Conservation (phyloP, 2,797 vertebrate genomes). For the Characodon lateralis region DNA sequence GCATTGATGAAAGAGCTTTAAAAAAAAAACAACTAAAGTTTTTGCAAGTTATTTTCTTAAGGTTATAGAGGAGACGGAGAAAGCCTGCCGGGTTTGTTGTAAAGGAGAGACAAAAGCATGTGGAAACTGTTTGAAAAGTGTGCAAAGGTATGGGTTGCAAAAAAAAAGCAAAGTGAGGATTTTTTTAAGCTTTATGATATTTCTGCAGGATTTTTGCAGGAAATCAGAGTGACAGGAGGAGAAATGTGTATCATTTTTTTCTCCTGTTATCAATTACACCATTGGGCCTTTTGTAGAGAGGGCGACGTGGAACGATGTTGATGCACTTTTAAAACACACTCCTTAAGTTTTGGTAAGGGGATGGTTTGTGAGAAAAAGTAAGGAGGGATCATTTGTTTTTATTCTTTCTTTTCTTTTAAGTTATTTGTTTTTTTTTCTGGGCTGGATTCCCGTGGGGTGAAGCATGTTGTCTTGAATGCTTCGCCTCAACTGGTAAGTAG, state of each 20-base stretch:
- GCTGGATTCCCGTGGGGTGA: constrained; percentile 83
- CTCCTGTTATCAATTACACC: constrained; percentile 51
- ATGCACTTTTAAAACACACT: constrained; percentile 96
- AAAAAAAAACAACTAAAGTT: constrained; percentile 21
- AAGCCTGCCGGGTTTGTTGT: constrained; percentile 22
- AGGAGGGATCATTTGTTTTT: constrained; percentile 50
- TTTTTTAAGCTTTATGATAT: constrained; percentile 66
- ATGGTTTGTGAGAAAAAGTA: constrained; percentile 79
- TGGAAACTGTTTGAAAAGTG: constrained; percentile 37
- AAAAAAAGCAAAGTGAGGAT: constrained; percentile 11
- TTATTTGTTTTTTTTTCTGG: constrained; percentile 78
- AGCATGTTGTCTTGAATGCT: constrained; percentile 67
- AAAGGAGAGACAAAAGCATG: constrained; percentile 40
- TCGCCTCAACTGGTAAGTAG: constrained; percentile 66
- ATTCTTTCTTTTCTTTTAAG: constrained; percentile 68
- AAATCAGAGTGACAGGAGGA: constrained; percentile 50
- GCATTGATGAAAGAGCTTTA: constrained; percentile 29
- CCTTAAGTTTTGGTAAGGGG: constrained; percentile 85
- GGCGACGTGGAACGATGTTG: constrained; percentile 70
- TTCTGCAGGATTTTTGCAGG: constrained; percentile 36
- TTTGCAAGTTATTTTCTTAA: constrained; percentile 53
- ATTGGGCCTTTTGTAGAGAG: constrained; percentile 48
- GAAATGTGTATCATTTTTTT: constrained; percentile 36
- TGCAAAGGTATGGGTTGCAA: constrained; percentile 23
- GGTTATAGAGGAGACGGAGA: constrained; percentile 43